These are phyloP conservation scores for Resseliella maxima DNA, from an alignment of 2,888 invertebrate species.

Conservation along the genomic window DNA sequence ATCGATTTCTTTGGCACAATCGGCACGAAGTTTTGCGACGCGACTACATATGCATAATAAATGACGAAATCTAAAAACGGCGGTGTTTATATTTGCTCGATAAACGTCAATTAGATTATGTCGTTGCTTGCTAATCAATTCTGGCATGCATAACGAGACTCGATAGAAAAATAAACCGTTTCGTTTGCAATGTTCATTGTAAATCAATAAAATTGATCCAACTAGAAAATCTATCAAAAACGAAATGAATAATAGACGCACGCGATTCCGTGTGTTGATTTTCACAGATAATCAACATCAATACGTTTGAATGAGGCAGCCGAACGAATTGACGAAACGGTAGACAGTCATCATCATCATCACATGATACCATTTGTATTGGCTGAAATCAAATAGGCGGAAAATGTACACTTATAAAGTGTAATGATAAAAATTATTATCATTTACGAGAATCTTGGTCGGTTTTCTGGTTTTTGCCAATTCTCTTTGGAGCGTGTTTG, in stretches of 20 bases:
- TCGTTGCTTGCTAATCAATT: conserved; percentile 38
- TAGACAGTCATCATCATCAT: conserved; percentile 23
- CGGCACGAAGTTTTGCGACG: neutral
- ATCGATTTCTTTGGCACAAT: conserved; percentile 46
- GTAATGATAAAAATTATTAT: conserved; percentile 49
- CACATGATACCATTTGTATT: conserved; percentile 4
- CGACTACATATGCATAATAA: neutral
- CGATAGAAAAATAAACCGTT: neutral
- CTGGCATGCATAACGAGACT: neutral
- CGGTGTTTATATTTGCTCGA: conserved; percentile 22
- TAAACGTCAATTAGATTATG: conserved; percentile 51
- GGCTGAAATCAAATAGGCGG: neutral
- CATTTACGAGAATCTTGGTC: conserved; percentile 24
- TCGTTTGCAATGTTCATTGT: neutral
- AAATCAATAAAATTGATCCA: neutral
- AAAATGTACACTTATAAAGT: conserved; percentile 2
- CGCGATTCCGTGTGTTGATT: conserved; percentile 18
- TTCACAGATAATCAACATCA: neutral
- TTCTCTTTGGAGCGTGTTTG: conserved; percentile 2
- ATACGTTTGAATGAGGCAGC: neutral
- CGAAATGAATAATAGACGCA: conserved; percentile 22
- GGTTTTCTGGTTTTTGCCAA: neutral
- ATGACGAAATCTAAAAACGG: neutral
- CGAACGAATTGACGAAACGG: neutral
- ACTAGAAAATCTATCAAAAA: conserved; percentile 7